These are phyloP conservation scores for Dipodomys merriami DNA, from an alignment of 2,113 vertebrate species.

Conservation along the genomic window DNA sequence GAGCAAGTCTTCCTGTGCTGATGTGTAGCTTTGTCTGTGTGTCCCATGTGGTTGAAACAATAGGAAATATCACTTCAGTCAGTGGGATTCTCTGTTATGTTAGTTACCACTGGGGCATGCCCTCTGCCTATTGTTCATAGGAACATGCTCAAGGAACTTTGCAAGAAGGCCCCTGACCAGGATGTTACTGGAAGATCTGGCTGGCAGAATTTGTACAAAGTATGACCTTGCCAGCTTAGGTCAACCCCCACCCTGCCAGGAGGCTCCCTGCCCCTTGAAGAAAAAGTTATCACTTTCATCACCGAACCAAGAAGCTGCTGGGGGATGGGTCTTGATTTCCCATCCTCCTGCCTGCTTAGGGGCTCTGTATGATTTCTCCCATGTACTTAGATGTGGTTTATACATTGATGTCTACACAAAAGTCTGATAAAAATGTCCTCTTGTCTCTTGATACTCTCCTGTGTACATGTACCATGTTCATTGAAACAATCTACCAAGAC, in stretches of 20 bases:
- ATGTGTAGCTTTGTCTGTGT: not conserved
- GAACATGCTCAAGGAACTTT: constrained; percentile 64
- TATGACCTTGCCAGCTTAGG: constrained; percentile 66
- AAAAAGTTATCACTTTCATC: constrained; percentile 59
- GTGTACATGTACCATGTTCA: too few species aligned
- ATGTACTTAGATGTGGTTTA: not conserved
- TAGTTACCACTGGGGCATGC: constrained; percentile 41
- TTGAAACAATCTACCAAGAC: not conserved
- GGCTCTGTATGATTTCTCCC: not conserved
- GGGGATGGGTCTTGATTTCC: not conserved
- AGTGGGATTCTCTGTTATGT: constrained; percentile 33
- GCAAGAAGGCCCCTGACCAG: constrained; percentile 73
- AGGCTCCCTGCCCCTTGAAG: constrained; percentile 52
- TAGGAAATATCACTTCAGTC: constrained; percentile 56
- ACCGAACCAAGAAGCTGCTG: not conserved
- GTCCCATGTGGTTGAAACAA: not conserved
- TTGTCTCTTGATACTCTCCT: not conserved
- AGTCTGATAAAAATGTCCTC: not conserved
- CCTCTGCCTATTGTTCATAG: constrained; percentile 65
- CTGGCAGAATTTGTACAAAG: constrained; percentile 67
- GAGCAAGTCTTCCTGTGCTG: constrained; percentile 26
- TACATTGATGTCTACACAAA: not conserved
- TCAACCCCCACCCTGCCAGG: constrained; percentile 17
- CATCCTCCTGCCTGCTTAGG: not conserved
- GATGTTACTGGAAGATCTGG: constrained; percentile 77